Evolutionary conservation across 2,113 vertebrate genomes (phyloP).

Genomic region (Dryoscopus gambensis): DNA sequence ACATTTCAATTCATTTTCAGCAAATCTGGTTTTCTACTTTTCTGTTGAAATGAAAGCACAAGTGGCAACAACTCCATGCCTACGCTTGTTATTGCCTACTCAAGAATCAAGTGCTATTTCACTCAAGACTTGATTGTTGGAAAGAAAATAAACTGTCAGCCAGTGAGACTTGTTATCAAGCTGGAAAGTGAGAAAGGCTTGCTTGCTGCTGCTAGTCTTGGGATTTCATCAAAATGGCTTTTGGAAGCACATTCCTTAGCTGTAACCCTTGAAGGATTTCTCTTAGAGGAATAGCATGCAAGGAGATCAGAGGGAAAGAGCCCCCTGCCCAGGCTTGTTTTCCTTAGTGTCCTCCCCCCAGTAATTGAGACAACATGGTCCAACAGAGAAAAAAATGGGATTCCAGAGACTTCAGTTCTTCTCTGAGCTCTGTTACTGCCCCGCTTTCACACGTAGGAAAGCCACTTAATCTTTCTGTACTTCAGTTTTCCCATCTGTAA

Average conservation of each 20-base stretch:
- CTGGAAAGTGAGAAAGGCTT: constrained; percentile 39
- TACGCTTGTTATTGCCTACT: constrained; percentile 63
- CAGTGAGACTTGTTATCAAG: constrained; percentile 35
- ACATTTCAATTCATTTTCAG: constrained; percentile 43
- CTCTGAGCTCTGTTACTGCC: neutral
- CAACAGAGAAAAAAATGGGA: neutral
- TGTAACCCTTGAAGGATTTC: neutral
- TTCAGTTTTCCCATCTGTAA: neutral
- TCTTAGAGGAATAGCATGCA: neutral
- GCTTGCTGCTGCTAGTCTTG: constrained; percentile 14
- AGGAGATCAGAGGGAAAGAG: neutral
- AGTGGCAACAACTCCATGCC: constrained; percentile 55
- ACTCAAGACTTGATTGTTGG: constrained; percentile 52
- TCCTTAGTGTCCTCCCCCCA: neutral
- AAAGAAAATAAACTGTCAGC: constrained; percentile 62
- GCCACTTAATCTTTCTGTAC: neutral
- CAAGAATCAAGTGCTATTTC: constrained; percentile 54
- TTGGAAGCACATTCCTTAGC: neutral
- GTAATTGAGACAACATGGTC: neutral
- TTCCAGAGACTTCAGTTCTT: neutral
- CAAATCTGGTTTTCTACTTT: constrained; percentile 48
- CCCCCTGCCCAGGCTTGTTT: neutral
- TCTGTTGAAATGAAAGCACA: constrained; percentile 52
- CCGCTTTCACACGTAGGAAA: neutral
- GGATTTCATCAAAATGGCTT: constrained; percentile 3